A percentile compares a stretch with the other conserved stretches of the same genome.
Conservation (phyloP, 2,113 vertebrate species). For the Microcebus ravelobensis region DNA sequence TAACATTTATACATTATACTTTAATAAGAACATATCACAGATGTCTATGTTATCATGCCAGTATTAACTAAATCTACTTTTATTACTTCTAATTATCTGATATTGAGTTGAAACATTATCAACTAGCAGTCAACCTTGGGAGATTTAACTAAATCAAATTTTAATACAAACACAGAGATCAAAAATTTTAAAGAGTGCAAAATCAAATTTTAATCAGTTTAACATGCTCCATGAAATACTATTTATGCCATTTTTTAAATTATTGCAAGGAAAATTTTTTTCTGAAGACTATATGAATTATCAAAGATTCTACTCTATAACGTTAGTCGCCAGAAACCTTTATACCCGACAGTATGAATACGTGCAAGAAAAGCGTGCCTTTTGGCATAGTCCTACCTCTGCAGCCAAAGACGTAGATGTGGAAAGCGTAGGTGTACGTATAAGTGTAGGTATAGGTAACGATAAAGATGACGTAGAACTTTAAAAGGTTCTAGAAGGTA, state of each 20-base stretch:
- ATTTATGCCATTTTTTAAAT: neutral
- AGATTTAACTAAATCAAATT: constrained; percentile 33
- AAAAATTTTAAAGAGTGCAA: constrained; percentile 2
- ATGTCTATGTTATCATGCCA: neutral
- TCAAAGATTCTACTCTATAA: neutral
- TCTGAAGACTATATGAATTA: neutral
- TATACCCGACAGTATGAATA: neutral
- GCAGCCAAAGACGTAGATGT: neutral
- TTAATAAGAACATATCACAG: constrained; percentile 27
- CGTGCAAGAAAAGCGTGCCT: neutral
- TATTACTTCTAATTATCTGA: constrained; percentile 10
- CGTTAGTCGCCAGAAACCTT: constrained; percentile 5
- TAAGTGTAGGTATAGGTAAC: fast-evolving
- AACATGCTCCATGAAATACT: neutral
- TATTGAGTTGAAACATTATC: neutral
- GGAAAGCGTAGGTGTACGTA: neutral
- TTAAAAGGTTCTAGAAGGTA: neutral
- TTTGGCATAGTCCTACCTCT: neutral
- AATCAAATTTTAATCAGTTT: constrained; percentile 30
- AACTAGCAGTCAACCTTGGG: neutral
- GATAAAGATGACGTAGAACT: neutral
- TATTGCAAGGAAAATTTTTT: neutral
- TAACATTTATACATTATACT: neutral
- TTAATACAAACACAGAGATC: neutral
- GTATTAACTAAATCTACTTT: neutral